These are phyloP conservation scores for Pristionchus exspectatus DNA, from an alignment of 2,888 invertebrate species.

Conservation along the genomic window DNA sequence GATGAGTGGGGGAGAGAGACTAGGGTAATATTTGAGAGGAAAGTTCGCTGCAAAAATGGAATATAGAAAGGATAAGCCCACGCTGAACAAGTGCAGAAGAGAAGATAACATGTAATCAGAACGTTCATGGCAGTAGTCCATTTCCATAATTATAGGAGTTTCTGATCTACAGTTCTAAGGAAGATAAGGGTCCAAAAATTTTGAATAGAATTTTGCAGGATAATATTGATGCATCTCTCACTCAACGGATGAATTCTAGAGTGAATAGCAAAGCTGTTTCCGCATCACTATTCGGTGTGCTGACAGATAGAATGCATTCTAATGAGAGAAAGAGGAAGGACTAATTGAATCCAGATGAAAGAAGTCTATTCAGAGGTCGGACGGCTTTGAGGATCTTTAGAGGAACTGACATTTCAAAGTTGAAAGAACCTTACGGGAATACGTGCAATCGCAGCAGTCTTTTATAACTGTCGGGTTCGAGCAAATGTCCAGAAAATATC, in stretches of 20 bases:
- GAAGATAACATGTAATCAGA: background rate
- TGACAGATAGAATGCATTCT: background rate
- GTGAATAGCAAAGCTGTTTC: background rate
- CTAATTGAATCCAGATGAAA: constrained; percentile 27
- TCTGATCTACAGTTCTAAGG: too few relatives aligned
- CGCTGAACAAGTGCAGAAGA: background rate
- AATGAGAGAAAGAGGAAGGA: background rate
- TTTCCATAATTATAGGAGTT: too few relatives aligned
- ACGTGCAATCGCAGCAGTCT: background rate
- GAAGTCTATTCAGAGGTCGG: background rate
- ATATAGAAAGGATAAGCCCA: background rate
- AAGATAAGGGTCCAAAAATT: too few relatives aligned
- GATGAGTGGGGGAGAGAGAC: background rate
- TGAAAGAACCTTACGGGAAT: background rate
- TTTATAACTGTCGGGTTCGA: too few relatives aligned
- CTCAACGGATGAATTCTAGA: background rate
- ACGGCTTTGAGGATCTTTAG: background rate
- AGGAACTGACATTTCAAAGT: too few relatives aligned
- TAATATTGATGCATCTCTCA: background rate
- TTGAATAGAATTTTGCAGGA: background rate
- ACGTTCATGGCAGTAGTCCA: background rate
- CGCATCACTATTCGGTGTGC: background rate
- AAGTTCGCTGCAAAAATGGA: background rate
- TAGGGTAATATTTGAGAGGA: background rate
- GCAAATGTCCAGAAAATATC: too few relatives aligned